Evolutionary conservation across 2,888 invertebrate species (phyloP), one percentile per base, ranked within the genome.

Genomic region (Strigamia crassipes): DNA sequence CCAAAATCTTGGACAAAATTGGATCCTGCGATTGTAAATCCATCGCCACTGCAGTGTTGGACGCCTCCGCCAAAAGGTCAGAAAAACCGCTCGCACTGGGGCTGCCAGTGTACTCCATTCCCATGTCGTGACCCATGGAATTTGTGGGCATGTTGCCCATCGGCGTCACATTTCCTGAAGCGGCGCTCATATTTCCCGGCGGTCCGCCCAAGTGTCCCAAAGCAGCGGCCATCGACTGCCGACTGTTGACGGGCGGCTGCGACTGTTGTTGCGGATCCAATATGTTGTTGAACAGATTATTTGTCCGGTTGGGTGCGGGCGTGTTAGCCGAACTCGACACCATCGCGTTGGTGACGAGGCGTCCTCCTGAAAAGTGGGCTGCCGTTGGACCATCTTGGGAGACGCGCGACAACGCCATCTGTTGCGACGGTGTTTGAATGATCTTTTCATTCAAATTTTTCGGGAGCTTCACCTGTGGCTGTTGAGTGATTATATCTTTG

Each of bases 1-100:
- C 95, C 85, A 96, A 89, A 85, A 96, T 92, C 86, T 94, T 94
- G 3, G 95, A 94, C 81, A 96, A 90, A 83, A 93, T 90, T 8
- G 87, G 86, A 80, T 87, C 87, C 78, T 84, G 83, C 23, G 82
- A 81, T 13, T 80, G 82, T 42, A 77, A 81, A 78, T 83, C 83
- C 23, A 82, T 73, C 41, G 81, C 27, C 12, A 83, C 79, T 31
- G 83, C 73, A 41, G 81, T 81, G 21, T 83, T 23, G 3, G 21
- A n/a, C 18, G n/a, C 38, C 18, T 79, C 79, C 3, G 41, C 79
- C 18, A 42, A n/a, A 34, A 79, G 18, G 10, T 79, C 79, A n/a
- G 38, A n/a, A 42, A 79, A 41, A 8, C 79, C 79, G 12, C 61
- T 61, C 18, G 21, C 61, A 61, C 61, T 23, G 10, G 61, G 61